A percentile compares a stretch with the other conserved stretches of the same genome.
Conservation (phyloP, 2,113 vertebrate species). For the Pandion haliaetus region DNA sequence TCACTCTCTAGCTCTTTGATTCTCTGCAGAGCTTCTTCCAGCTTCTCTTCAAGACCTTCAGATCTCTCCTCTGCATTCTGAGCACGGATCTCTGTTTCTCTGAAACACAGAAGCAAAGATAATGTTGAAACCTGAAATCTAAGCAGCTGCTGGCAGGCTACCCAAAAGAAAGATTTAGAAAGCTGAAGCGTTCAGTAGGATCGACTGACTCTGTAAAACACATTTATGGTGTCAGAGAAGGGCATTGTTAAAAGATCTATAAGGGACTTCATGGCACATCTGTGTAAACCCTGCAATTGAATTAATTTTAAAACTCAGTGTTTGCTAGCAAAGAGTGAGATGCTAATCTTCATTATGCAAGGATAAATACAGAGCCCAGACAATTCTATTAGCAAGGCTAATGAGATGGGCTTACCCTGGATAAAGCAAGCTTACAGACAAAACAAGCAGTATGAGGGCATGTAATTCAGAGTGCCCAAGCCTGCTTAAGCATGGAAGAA, state of each 20-base stretch:
- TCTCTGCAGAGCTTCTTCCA: constrained; percentile 77
- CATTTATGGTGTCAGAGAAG: neutral
- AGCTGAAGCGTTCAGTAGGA: neutral
- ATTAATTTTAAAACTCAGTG: neutral
- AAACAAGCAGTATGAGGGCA: neutral
- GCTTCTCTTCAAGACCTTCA: constrained; percentile 75
- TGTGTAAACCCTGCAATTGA: neutral
- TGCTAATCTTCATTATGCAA: neutral
- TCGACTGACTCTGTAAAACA: neutral
- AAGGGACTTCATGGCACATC: neutral
- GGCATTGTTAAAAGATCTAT: neutral
- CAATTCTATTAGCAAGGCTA: neutral
- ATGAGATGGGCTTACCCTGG: neutral
- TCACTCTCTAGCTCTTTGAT: constrained; percentile 78
- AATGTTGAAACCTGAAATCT: neutral
- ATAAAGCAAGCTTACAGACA: neutral
- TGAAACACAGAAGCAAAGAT: constrained; percentile 39
- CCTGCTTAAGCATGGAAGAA: neutral
- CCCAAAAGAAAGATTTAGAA: neutral
- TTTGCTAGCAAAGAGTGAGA: neutral
- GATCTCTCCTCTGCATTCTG: constrained; percentile 76
- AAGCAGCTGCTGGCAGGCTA: neutral
- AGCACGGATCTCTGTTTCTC: constrained; percentile 71
- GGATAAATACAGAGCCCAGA: neutral
- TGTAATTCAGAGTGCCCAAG: neutral